Conservation (phyloP, 1,140 invertebrate genomes). For the Cotesia vestalis region DNA sequence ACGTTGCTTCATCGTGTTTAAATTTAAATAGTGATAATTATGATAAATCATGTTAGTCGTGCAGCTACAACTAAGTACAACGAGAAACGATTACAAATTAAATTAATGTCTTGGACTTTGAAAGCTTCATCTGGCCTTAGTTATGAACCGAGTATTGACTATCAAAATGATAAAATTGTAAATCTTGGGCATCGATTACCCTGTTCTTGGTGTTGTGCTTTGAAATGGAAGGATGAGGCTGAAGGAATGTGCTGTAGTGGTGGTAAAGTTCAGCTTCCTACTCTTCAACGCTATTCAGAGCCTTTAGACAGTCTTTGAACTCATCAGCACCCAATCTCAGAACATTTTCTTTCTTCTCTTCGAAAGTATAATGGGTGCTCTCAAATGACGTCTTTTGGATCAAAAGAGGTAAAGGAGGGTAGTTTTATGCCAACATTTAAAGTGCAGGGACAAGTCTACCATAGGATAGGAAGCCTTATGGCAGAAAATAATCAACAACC, state of each 20-base stretch:
- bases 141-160: constrained; percentile 1
- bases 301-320: constrained; percentile 20
- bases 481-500: no score
- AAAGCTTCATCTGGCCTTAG: constrained; percentile 21
- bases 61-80: constrained; percentile 12
- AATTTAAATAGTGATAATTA: background rate
- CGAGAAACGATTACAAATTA: constrained; percentile 22
- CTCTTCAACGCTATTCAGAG: constrained; percentile 8
- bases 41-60: background rate
- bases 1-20: background rate
- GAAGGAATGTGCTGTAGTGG: constrained; percentile 26
- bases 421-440: constrained; percentile 36
- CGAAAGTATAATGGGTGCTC: constrained; percentile 29
- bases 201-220: constrained; percentile 19
- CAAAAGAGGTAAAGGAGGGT: constrained; percentile 32
- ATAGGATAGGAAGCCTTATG: constrained; percentile 8
- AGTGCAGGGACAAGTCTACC: background rate
- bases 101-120: constrained; percentile 16
- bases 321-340: constrained; percentile 14
- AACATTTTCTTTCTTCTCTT: constrained; percentile 31
- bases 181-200: constrained; percentile 24
- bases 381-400: constrained; percentile 18
- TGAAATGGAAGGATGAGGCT: constrained; percentile 30
- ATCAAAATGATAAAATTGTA: constrained; percentile 28
- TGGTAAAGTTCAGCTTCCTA: constrained; percentile 29